Evolutionary conservation across 64 coral and sea anemone genomes (phyloP).

Genomic region (Pocillopora verrucosa): DNA sequence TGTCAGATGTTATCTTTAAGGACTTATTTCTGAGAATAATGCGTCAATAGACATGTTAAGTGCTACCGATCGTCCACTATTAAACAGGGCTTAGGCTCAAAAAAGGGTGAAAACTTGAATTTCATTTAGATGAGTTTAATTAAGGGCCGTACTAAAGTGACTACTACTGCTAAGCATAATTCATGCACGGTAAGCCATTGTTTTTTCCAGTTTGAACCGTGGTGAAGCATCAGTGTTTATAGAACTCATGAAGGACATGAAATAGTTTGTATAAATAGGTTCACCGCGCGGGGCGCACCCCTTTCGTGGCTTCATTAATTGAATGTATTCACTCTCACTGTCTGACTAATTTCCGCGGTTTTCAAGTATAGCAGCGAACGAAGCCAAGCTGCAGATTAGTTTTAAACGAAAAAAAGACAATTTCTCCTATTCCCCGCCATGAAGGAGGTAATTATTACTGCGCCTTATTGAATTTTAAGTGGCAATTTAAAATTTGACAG

Average conservation of each 20-base stretch:
- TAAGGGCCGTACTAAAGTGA: slow-evolving; percentile 27
- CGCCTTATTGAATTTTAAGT: slow-evolving; percentile 85
- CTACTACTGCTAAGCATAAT: slow-evolving; percentile 51
- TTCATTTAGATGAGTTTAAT: slow-evolving; percentile 42
- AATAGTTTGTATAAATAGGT: slow-evolving; percentile 35
- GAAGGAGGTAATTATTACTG: slow-evolving; percentile 66
- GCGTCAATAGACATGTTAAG: slow-evolving; percentile 26
- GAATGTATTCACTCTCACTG: slow-evolving; percentile 68
- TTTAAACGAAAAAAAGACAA: slow-evolving; percentile 72
- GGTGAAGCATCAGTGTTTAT: slow-evolving; percentile 39
- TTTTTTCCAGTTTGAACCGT: slow-evolving; percentile 24
- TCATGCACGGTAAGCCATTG: slow-evolving; percentile 33
- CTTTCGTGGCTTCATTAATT: slow-evolving; percentile 41
- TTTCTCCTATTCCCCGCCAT: slow-evolving; percentile 68
- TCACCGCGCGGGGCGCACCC: slow-evolving; percentile 27
- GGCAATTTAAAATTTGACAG: slow-evolving; percentile 60
- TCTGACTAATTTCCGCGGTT: slow-evolving; percentile 77
- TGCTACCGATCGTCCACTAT: slow-evolving; percentile 14
- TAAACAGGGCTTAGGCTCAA: neutral
- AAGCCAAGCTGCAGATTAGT: slow-evolving; percentile 70
- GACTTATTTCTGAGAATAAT: slow-evolving; percentile 26
- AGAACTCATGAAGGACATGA: slow-evolving; percentile 10
- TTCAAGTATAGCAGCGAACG: slow-evolving; percentile 45
- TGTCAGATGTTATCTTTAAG: slow-evolving; percentile 36
- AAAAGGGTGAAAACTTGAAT: slow-evolving; percentile 12